Percentiles rank a stretch among this genome's conserved stretches.
phyloP scores from a whole-genome alignment of 2,888 invertebrate species.

The Cryptocheilus praepositus region DNA sequence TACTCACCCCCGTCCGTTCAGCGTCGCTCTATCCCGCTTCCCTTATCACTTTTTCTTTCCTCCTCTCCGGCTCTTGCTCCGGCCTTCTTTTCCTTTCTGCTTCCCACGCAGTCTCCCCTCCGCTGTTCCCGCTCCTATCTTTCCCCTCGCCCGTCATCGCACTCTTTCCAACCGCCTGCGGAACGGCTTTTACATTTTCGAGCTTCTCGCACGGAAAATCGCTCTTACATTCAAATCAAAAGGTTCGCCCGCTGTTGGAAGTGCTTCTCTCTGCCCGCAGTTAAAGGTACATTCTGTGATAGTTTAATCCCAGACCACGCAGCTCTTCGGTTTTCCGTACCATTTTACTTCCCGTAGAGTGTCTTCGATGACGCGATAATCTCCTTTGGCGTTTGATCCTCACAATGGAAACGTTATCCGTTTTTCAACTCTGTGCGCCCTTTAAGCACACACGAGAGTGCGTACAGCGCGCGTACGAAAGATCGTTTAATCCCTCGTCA shows the following conservation, averaged over 20 bases:
- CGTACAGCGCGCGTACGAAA: too few species aligned
- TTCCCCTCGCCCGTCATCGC: conserved; percentile 12
- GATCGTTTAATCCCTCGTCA: too few species aligned
- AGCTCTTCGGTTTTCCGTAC: conserved; percentile 27
- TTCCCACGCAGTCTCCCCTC: neutral
- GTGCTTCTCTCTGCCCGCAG: conserved; percentile 34
- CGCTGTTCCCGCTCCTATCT: conserved; percentile 16
- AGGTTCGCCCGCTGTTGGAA: conserved; percentile 44
- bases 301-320: conserved; percentile 42
- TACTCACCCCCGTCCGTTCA: conserved; percentile 37
- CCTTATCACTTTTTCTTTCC: conserved; percentile 19
- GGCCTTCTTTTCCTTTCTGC: neutral
- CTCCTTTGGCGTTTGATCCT: too few species aligned
- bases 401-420: too few species aligned
- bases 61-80: conserved; percentile 4
- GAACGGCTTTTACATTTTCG: conserved; percentile 58
- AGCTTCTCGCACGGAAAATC: conserved; percentile 59
- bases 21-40: conserved; percentile 26
- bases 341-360: neutral
- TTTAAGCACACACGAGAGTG: too few species aligned
- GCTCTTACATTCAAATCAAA: conserved; percentile 64
- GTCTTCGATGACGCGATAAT: neutral
- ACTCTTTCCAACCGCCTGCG: conserved; percentile 19
- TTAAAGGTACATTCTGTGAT: conserved; percentile 46
- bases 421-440: too few species aligned